phyloP scores from a whole-genome alignment of 1,140 invertebrate species.

The Muscidifurax raptorellus region DNA sequence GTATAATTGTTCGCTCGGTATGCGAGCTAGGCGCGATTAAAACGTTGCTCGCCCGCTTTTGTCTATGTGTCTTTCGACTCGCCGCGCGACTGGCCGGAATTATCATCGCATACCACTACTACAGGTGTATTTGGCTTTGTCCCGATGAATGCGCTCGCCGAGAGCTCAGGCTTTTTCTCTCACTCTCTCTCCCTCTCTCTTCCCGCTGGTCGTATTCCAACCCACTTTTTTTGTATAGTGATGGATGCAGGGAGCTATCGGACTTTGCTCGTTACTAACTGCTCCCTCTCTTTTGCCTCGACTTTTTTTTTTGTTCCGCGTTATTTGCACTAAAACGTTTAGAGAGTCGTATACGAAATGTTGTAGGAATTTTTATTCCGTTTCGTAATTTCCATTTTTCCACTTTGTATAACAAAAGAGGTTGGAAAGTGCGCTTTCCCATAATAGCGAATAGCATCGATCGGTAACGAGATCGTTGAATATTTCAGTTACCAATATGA shows the following conservation, averaged over 20 bases:
- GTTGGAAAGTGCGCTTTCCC: background rate
- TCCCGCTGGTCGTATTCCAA: background rate
- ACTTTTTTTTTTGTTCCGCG: background rate
- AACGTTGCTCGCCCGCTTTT: conserved; percentile 13
- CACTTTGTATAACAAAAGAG: background rate
- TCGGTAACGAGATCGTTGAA: background rate
- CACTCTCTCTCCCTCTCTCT: background rate
- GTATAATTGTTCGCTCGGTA: conserved; percentile 33
- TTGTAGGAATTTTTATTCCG: conserved; percentile 10
- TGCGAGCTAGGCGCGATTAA: conserved; percentile 33
- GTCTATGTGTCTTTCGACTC: background rate
- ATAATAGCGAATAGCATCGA: background rate
- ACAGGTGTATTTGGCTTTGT: conserved; percentile 39
- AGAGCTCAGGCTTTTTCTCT: background rate
- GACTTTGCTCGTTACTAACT: conserved; percentile 26
- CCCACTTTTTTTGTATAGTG: background rate
- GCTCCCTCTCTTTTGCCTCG: background rate
- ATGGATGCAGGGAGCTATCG: background rate
- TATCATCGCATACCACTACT: conserved; percentile 38
- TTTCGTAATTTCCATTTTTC: background rate
- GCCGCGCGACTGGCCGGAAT: conserved; percentile 5
- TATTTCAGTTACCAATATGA: background rate
- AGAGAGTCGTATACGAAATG: background rate
- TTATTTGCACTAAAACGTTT: conserved; percentile 22
- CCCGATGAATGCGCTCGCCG: conserved; percentile 20